Evolutionary conservation across 2,888 invertebrate genomes (phyloP).

Genomic region (Mimas tiliae): DNA sequence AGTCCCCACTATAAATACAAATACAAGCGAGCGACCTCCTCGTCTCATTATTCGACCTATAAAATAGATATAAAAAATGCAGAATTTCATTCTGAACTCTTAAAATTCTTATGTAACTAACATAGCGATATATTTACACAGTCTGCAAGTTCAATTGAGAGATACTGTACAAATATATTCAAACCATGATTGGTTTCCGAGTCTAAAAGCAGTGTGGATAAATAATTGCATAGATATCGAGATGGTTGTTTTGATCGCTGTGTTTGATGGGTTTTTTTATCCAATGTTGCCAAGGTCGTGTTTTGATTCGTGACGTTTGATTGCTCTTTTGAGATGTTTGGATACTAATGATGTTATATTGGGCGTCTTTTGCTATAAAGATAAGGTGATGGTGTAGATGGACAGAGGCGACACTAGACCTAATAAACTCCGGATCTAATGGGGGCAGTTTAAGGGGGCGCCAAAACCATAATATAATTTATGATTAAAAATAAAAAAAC

Average conservation of each 20-base stretch:
- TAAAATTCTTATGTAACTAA: neutral
- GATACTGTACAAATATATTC: slow-evolving; percentile 5
- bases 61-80: too few relatives aligned
- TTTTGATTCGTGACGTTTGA: slow-evolving; percentile 12
- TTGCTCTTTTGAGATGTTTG: neutral
- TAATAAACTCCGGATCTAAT: too few relatives aligned
- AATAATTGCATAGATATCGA: slow-evolving; percentile 21
- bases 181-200: neutral
- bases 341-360: neutral
- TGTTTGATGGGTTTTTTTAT: neutral
- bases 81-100: too few relatives aligned
- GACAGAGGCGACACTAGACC: too few relatives aligned
- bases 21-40: too few relatives aligned
- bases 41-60: too few relatives aligned
- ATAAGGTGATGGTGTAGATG: too few relatives aligned
- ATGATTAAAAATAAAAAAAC: too few relatives aligned
- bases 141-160: neutral
- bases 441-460: too few relatives aligned
- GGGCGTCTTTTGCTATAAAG: neutral
- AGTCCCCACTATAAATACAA: too few relatives aligned
- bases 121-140: neutral
- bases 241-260: slow-evolving; percentile 6
- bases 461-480: too few relatives aligned
- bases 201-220: slow-evolving; percentile 13
- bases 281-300: slow-evolving; percentile 11